phyloP scores from a whole-genome alignment of 2,113 vertebrate species.

The Bothrops jararaca region DNA sequence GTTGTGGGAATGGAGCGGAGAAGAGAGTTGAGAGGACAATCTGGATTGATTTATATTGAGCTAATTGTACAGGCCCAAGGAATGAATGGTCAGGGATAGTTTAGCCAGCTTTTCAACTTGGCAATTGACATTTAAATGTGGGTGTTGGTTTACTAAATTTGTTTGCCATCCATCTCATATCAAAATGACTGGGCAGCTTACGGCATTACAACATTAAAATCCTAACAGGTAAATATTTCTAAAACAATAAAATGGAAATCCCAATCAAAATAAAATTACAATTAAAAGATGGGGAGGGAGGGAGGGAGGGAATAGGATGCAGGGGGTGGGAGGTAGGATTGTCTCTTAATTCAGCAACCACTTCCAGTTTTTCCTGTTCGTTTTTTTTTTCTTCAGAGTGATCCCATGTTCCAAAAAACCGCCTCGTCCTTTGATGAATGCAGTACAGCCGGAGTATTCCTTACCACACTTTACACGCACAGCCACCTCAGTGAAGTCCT shows the following conservation, averaged over 20 bases:
- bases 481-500: constrained; percentile 78
- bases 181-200: too few relatives aligned
- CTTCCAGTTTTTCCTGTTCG: not conserved
- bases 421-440: constrained; percentile 87
- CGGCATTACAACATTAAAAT: too few relatives aligned
- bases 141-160: too few relatives aligned
- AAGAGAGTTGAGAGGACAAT: not conserved
- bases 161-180: too few relatives aligned
- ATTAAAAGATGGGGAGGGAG: too few relatives aligned
- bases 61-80: not conserved
- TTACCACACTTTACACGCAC: constrained; percentile 77
- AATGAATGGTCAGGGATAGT: fast-evolving
- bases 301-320: too few relatives aligned
- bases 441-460: constrained; percentile 83
- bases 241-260: too few relatives aligned
- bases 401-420: constrained; percentile 87
- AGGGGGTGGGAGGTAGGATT: too few relatives aligned
- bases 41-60: not conserved
- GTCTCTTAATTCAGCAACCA: not conserved
- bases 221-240: too few relatives aligned
- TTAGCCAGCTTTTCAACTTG: not conserved
- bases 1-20: not conserved
- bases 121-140: not conserved
- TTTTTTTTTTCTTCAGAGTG: constrained; percentile 24
- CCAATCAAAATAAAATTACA: too few relatives aligned